Percentiles rank a stretch among this genome's conserved stretches.
phyloP scores from a whole-genome alignment of 2,797 vertebrate species.

The Bovichtus variegatus region DNA sequence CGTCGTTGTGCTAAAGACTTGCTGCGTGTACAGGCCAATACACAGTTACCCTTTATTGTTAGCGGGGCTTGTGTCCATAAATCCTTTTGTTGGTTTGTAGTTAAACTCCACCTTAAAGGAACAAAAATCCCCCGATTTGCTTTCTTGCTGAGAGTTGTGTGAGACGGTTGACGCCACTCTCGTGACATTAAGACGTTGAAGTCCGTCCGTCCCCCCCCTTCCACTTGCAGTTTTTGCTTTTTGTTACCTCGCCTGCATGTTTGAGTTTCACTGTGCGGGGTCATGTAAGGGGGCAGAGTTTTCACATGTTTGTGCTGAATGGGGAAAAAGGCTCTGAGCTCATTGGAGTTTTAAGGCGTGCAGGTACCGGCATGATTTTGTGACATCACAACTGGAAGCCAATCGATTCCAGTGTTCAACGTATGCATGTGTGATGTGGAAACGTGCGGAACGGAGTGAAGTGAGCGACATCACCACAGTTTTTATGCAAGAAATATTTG shows the following conservation, averaged over 20 bases:
- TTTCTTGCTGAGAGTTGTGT: conserved; percentile 4
- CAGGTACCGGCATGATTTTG: not conserved
- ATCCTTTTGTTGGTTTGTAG: not conserved
- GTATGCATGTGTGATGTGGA: not conserved
- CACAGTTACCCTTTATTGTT: not conserved
- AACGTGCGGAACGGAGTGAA: not conserved
- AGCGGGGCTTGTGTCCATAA: not conserved
- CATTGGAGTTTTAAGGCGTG: not conserved
- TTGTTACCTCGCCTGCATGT: not conserved
- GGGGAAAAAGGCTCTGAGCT: not conserved
- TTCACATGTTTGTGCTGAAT: not conserved
- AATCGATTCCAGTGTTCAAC: not conserved
- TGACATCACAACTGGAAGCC: not conserved
- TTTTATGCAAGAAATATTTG: not conserved
- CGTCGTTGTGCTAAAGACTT: conserved; percentile 34
- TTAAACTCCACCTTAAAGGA: conserved; percentile 14
- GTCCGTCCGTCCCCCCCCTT: too few species aligned
- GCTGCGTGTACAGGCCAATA: conserved; percentile 15
- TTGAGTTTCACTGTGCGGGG: not conserved
- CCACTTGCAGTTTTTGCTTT: not conserved
- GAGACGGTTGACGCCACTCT: not conserved
- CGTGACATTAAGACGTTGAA: not conserved
- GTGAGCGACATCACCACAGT: not conserved
- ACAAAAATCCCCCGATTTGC: not conserved
- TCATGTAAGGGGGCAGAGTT: not conserved